A percentile compares a stretch with the other conserved stretches of the same genome.
Conservation (phyloP, 2,888 invertebrate species). For the Acholoe squamosa region DNA sequence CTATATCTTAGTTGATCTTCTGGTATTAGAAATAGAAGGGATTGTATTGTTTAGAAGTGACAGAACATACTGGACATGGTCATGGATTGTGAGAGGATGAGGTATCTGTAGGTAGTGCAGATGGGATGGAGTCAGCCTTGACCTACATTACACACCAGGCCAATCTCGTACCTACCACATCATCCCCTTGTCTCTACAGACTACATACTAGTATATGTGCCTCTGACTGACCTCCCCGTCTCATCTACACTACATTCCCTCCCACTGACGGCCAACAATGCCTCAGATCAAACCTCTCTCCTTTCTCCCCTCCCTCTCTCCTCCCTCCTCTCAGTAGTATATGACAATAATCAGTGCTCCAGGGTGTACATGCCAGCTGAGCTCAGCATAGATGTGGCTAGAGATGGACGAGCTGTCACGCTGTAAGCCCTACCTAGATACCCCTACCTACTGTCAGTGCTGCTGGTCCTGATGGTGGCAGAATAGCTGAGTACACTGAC, state of each 20-base stretch:
- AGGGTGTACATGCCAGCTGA: background rate
- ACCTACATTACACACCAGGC: constrained; percentile 38
- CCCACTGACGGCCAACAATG: background rate
- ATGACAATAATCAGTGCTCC: background rate
- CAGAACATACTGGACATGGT: background rate
- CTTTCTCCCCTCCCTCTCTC: too few relatives aligned
- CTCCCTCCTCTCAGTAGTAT: background rate
- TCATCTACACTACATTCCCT: background rate
- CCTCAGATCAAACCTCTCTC: too few relatives aligned
- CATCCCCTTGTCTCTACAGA: background rate
- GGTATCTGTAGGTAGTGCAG: background rate
- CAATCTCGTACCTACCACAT: background rate
- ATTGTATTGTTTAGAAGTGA: background rate
- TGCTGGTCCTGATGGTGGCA: background rate
- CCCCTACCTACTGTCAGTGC: background rate
- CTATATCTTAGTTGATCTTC: background rate
- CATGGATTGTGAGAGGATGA: background rate
- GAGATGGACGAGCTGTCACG: constrained; percentile 27
- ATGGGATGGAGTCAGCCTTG: constrained; percentile 15
- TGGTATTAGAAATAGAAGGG: background rate
- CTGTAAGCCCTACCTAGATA: background rate
- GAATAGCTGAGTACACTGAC: too few relatives aligned
- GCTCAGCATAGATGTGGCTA: background rate
- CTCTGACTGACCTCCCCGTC: background rate
- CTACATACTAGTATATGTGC: too few relatives aligned